phyloP scores from a whole-genome alignment of 2,113 vertebrate genomes.

The Rattus norvegicus region DNA sequence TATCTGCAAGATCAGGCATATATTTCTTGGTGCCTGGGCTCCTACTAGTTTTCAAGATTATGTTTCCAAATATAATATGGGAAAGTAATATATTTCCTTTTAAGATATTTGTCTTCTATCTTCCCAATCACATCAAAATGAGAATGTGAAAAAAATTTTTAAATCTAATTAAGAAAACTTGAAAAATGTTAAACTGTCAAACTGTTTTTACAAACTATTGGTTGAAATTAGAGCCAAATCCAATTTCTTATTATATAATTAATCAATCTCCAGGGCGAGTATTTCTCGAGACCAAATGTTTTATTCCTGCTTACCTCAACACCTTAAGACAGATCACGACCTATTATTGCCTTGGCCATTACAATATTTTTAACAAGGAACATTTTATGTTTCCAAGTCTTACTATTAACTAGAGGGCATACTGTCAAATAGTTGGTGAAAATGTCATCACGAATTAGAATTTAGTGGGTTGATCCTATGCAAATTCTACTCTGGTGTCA shows the following conservation, averaged over 20 bases:
- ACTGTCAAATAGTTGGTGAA: constrained; percentile 55
- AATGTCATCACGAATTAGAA: constrained; percentile 10
- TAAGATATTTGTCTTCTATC: constrained; percentile 30
- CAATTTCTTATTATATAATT: constrained; percentile 22
- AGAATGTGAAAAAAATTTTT: not conserved
- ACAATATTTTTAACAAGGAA: constrained; percentile 45
- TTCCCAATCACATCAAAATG: constrained; percentile 43
- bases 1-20: constrained; percentile 27
- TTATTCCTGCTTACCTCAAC: constrained; percentile 32
- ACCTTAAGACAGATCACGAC: constrained; percentile 28
- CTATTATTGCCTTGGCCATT: constrained; percentile 13
- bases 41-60: constrained; percentile 53
- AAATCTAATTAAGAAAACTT: not conserved
- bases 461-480: constrained; percentile 39
- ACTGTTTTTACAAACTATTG: not conserved
- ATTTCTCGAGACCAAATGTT: not conserved
- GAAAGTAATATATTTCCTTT: constrained; percentile 62
- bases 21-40: constrained; percentile 5
- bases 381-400: constrained; percentile 33
- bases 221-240: constrained; percentile 24
- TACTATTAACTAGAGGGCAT: constrained; percentile 30
- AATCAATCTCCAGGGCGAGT: not conserved
- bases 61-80: not conserved
- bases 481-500: constrained; percentile 45
- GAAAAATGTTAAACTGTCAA: constrained; percentile 47